Evolutionary conservation across 2,113 vertebrate species (phyloP).

Genomic region (Rhinopomastus cyanomelas): DNA sequence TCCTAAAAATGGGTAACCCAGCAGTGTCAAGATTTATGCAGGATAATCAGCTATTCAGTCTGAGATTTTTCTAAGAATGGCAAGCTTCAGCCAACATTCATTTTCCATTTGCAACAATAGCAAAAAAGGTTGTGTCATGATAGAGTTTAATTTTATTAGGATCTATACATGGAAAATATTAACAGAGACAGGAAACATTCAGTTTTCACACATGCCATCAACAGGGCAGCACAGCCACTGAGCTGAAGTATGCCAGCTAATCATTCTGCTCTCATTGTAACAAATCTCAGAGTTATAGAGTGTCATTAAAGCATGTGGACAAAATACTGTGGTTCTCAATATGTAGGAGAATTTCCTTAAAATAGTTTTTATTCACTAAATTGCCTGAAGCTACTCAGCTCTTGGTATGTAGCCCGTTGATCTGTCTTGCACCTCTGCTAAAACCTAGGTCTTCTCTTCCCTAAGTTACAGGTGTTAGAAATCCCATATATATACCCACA

Average conservation of each 20-base stretch:
- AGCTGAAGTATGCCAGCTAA: neutral
- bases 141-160: neutral
- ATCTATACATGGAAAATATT: neutral
- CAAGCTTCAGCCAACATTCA: neutral
- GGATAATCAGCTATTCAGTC: neutral
- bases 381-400: neutral
- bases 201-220: neutral
- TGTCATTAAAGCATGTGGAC: neutral
- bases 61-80: slow-evolving; percentile 6
- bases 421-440: neutral
- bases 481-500: neutral
- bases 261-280: neutral
- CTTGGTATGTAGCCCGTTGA: neutral
- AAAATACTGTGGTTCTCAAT: neutral
- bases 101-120: slow-evolving; percentile 11
- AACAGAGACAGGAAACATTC: neutral
- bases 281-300: neutral
- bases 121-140: neutral
- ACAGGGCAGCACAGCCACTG: neutral
- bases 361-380: neutral
- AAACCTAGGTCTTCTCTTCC: neutral
- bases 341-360: neutral
- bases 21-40: neutral
- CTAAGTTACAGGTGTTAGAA: fast-evolving
- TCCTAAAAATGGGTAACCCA: neutral